phyloP scores from a whole-genome alignment of 30 jellyfish, hydroid and myxozoan genomes.

The Hydractinia echinata region DNA sequence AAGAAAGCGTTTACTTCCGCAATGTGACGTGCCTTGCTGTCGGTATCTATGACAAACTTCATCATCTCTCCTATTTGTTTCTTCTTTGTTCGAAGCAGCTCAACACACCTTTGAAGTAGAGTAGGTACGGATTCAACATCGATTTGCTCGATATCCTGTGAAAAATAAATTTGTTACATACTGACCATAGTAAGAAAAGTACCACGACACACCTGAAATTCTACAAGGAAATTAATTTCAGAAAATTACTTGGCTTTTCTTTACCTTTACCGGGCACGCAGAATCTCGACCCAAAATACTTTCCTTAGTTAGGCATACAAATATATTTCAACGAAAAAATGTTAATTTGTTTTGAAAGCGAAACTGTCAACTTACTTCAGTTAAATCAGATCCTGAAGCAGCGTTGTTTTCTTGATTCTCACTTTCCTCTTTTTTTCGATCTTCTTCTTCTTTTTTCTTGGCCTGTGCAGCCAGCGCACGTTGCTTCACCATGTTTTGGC shows the following conservation, averaged over 20 bases:
- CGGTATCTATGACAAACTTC: constrained; percentile 40
- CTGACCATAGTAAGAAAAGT: not conserved
- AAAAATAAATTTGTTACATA: too few relatives aligned
- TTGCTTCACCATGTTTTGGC: constrained; percentile 32
- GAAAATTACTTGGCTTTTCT: too few relatives aligned
- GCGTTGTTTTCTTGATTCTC: constrained; percentile 3
- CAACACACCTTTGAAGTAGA: not conserved
- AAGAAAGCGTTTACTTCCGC: constrained; percentile 34
- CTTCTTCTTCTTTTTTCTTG: constrained; percentile 16
- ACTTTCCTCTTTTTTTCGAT: constrained; percentile 38
- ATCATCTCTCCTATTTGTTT: constrained; percentile 6
- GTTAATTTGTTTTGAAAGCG: too few relatives aligned
- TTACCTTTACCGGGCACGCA: too few relatives aligned
- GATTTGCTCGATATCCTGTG: not conserved
- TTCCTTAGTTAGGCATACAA: too few relatives aligned
- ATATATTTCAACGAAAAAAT: too few relatives aligned
- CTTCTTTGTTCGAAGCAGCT: not conserved
- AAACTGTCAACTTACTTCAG: too few relatives aligned
- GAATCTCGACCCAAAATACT: too few relatives aligned
- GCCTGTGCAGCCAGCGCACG: constrained; percentile 33
- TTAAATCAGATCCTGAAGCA: too few relatives aligned
- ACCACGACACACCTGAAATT: not conserved
- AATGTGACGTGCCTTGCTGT: constrained; percentile 39
- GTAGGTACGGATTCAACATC: constrained; percentile 24
- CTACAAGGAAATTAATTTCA: too few relatives aligned